Conservation (phyloP, 1,140 invertebrate genomes). For the Nomia melanderi region DNA sequence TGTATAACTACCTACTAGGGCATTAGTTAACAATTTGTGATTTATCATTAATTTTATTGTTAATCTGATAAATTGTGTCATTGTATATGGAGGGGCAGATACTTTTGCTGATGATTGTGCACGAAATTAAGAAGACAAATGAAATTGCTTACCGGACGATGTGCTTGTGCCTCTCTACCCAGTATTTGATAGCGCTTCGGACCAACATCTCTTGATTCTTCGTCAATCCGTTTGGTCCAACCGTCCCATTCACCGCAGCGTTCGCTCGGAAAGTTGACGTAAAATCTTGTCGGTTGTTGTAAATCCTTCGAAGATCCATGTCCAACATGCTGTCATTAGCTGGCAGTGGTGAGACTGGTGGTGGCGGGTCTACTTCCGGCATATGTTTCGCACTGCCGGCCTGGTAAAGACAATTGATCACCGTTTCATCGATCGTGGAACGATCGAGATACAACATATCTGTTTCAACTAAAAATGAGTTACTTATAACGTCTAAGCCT, state of each 20-base stretch:
- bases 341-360: conserved; percentile 54
- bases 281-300: conserved; percentile 88
- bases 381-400: conserved; percentile 76
- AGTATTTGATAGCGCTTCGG: conserved; percentile 91
- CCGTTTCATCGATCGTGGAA: neutral
- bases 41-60: too few relatives aligned
- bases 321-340: conserved; percentile 79
- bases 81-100: too few relatives aligned
- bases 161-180: conserved; percentile 93
- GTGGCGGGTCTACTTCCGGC: conserved; percentile 65
- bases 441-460: neutral
- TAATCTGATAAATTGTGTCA: too few relatives aligned
- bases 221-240: conserved; percentile 88
- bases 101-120: too few relatives aligned
- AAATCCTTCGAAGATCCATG: conserved; percentile 87
- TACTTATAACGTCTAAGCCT: too few relatives aligned
- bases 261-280: conserved; percentile 86
- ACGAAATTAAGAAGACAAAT: neutral
- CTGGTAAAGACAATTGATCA: conserved; percentile 46
- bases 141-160: conserved; percentile 85
- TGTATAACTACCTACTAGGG: too few relatives aligned
- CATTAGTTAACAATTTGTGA: too few relatives aligned
- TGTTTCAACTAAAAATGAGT: too few relatives aligned
- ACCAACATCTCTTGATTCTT: conserved; percentile 92
- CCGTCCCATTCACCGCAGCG: conserved; percentile 83